Evolutionary conservation across 2,888 invertebrate species (phyloP).

Genomic region (Mythimna pallens): DNA sequence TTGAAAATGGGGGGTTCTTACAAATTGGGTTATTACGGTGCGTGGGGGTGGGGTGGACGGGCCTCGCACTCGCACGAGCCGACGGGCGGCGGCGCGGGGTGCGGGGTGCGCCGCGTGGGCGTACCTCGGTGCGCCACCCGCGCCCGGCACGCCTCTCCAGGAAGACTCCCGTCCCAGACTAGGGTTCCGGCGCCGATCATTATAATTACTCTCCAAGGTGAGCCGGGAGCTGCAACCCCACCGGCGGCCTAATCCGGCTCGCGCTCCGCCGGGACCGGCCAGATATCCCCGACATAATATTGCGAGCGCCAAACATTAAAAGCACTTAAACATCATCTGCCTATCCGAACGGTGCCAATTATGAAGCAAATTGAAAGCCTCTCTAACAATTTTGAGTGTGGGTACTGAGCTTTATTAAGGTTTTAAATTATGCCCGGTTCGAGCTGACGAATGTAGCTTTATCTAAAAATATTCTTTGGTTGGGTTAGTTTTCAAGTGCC

Average conservation of each 20-base stretch:
- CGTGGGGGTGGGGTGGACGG: constrained; percentile 86
- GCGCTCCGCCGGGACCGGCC: constrained; percentile 82
- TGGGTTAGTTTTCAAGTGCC: constrained; percentile 53
- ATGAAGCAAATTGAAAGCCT: constrained; percentile 82
- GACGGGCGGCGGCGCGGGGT: constrained; percentile 73
- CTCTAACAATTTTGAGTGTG: constrained; percentile 75
- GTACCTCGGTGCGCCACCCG: constrained; percentile 87
- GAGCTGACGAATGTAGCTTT: constrained; percentile 65
- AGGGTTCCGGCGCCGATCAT: constrained; percentile 89
- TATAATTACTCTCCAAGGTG: constrained; percentile 91
- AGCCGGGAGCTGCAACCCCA: constrained; percentile 84
- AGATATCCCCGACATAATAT: constrained; percentile 83
- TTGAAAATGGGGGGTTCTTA: constrained; percentile 91
- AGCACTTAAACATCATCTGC: constrained; percentile 83
- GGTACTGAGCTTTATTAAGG: constrained; percentile 76
- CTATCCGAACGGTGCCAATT: constrained; percentile 82
- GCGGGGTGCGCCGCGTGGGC: constrained; percentile 80
- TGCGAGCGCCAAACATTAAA: constrained; percentile 82
- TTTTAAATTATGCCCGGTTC: constrained; percentile 68
- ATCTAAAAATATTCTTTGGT: constrained; percentile 56
- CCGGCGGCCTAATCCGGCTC: constrained; percentile 84
- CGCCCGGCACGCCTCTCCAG: constrained; percentile 88
- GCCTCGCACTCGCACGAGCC: constrained; percentile 74
- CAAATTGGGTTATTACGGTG: constrained; percentile 91
- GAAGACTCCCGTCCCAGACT: constrained; percentile 87